Evolutionary conservation across 2,797 vertebrate genomes (phyloP), one percentile per base, ranked within the genome.

Genomic region (Rhabdomys pumilio): DNA sequence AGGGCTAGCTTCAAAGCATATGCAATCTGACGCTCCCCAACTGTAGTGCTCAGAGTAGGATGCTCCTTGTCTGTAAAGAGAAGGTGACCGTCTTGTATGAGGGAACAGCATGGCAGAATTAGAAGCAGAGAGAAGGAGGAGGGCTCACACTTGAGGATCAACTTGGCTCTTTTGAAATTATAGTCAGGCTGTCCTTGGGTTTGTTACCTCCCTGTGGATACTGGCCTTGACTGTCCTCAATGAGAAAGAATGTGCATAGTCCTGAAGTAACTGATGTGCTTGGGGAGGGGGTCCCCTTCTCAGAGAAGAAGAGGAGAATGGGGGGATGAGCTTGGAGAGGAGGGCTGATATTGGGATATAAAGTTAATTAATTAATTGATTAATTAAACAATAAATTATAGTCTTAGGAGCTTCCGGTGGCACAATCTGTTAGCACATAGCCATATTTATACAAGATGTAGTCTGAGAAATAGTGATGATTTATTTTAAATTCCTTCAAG

Each of bases 401-500:
- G 83, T 53, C 50, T 41, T 57, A 26, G 85, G 15, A 19, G 15
- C 10, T 41, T 41, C 50, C 50, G 44, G 24, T 75, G n/a, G 50
- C 15, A 57, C 77, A 55, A 7, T n/a, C 34, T 55, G 53, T n/a
- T 80, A n/a, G 53, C 44, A 22, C 4, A 1, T 10, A 44, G 53
- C 13, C 13, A n/a, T 20, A 73, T 2, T 88, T 44, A 44, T 44
- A 89, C 50, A 24, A 93, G 50, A 38, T 73, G 7, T 31, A 91
- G 53, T 76, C 47, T 89, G 81, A 81, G n/a, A 90, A 95, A 65
- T 65, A 96, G 41, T 79, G 29, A 75, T 55, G 75, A 50, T 61
- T 76, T 84, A 69, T 87, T 96, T 97, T 94, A 47, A 81, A 90
- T 93, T 94, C 55, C 77, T 65, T 93, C 77, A 80, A 96, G 34